phyloP scores from a whole-genome alignment of 2,113 vertebrate species.

The Percopsis transmontana region DNA sequence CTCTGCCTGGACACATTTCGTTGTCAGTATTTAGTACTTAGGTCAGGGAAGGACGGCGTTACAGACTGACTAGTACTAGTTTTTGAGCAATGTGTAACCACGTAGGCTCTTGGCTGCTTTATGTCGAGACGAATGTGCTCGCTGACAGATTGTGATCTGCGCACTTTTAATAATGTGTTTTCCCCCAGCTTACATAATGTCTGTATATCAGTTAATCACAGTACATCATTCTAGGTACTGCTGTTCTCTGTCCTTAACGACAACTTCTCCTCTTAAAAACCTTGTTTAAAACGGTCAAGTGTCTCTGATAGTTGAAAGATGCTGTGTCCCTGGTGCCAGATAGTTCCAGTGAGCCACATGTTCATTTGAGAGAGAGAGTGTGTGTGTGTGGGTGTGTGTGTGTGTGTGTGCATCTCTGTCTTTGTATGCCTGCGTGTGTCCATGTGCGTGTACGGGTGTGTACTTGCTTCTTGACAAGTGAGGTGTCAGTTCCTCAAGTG shows the following conservation, averaged over 20 bases:
- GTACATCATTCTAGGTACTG: constrained; percentile 35
- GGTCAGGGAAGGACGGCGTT: no score
- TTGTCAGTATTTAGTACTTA: constrained; percentile 7
- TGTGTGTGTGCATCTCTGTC: background rate
- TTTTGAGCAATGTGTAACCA: constrained; percentile 28
- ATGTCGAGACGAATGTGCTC: constrained; percentile 44
- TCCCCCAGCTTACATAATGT: constrained; percentile 33
- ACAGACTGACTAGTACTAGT: background rate
- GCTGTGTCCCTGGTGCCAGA: constrained; percentile 20
- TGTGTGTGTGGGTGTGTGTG: background rate
- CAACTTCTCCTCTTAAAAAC: constrained; percentile 49
- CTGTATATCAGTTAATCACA: constrained; percentile 49
- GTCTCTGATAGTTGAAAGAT: constrained; percentile 22
- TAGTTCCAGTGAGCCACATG: constrained; percentile 33
- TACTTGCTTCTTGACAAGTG: constrained; percentile 31
- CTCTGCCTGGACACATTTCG: constrained; percentile 32
- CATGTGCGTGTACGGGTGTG: background rate
- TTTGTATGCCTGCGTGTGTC: background rate
- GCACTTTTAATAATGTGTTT: constrained; percentile 34
- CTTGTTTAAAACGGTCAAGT: constrained; percentile 52
- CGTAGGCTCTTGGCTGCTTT: constrained; percentile 39
- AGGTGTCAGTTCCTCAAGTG: constrained; percentile 11
- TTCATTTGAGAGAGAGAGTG: constrained; percentile 29
- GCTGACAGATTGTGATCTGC: constrained; percentile 37
- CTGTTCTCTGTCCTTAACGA: constrained; percentile 38